Percentiles rank a stretch among this genome's conserved stretches.
phyloP scores from a whole-genome alignment of 2,113 vertebrate genomes.

The Menura novaehollandiae region DNA sequence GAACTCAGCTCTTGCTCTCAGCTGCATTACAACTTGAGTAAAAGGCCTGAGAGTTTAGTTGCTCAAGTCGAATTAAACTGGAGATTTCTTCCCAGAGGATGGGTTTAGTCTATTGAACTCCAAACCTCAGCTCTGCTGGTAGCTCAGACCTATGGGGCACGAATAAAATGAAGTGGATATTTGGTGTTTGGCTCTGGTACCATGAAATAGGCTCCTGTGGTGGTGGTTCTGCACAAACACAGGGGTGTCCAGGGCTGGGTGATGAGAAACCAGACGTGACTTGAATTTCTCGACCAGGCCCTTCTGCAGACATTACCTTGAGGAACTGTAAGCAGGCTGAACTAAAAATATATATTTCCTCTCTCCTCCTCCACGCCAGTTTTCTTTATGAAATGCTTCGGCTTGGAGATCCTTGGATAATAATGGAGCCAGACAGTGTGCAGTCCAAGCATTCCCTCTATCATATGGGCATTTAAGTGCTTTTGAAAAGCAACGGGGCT shows the following conservation, averaged over 20 bases:
- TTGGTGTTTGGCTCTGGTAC: background rate
- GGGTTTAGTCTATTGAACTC: background rate
- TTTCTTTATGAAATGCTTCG: slow-evolving; percentile 31
- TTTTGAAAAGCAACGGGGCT: slow-evolving; percentile 62
- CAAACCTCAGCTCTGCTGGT: background rate
- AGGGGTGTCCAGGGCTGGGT: background rate
- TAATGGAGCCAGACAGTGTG: slow-evolving; percentile 63
- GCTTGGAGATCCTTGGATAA: slow-evolving; percentile 53
- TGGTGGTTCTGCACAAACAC: background rate
- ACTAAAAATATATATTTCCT: slow-evolving; percentile 1
- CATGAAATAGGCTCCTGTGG: background rate
- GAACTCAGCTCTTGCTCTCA: slow-evolving; percentile 1
- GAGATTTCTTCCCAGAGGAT: background rate
- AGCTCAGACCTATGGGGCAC: background rate
- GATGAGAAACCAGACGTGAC: background rate
- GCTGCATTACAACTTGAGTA: background rate
- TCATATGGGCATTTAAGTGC: slow-evolving; percentile 61
- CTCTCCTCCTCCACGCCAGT: background rate
- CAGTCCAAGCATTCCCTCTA: slow-evolving; percentile 44
- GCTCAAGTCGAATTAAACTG: background rate
- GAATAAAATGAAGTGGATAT: background rate
- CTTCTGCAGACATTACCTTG: background rate
- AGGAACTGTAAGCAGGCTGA: slow-evolving; percentile 18
- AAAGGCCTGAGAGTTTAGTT: background rate
- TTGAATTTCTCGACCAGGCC: background rate